phyloP scores from a whole-genome alignment of 2,113 vertebrate species.

The Enhydra lutris region DNA sequence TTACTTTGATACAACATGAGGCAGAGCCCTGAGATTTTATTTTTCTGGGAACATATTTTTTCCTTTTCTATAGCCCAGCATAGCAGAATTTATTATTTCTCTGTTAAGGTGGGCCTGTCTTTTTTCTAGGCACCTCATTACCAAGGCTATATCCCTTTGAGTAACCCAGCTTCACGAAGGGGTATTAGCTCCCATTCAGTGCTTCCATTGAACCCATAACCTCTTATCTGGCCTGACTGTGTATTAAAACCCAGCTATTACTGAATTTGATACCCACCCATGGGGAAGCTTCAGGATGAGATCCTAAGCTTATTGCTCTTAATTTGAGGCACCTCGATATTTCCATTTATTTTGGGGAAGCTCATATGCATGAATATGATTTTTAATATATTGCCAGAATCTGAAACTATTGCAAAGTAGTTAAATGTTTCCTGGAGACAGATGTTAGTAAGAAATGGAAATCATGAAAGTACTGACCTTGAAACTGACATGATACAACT shows the following conservation, averaged over 20 bases:
- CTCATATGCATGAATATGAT: slow-evolving; percentile 60
- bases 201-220: slow-evolving; percentile 1
- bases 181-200: slow-evolving; percentile 43
- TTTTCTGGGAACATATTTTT: background rate
- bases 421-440: slow-evolving; percentile 47
- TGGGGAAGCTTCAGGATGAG: slow-evolving; percentile 42
- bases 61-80: background rate
- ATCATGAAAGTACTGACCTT: slow-evolving; percentile 13
- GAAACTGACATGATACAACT: background rate
- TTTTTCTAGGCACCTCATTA: slow-evolving; percentile 7
- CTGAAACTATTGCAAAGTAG: slow-evolving; percentile 34
- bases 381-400: slow-evolving; percentile 59
- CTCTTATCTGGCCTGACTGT: slow-evolving; percentile 44
- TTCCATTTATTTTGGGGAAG: slow-evolving; percentile 67
- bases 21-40: background rate
- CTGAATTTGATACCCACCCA: slow-evolving; percentile 48
- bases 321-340: slow-evolving; percentile 61
- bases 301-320: slow-evolving; percentile 47
- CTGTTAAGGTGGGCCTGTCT: background rate
- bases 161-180: slow-evolving; percentile 34
- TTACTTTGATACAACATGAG: slow-evolving; percentile 11
- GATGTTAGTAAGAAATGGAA: slow-evolving; percentile 60
- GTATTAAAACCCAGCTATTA: slow-evolving; percentile 59
- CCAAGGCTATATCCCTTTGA: background rate
- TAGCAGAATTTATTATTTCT: background rate